A percentile compares a stretch with the other conserved stretches of the same genome.
These are phyloP conservation scores for Drosophila ochracea DNA, from an alignment of 2,888 invertebrate genomes.

Conservation along the genomic window DNA sequence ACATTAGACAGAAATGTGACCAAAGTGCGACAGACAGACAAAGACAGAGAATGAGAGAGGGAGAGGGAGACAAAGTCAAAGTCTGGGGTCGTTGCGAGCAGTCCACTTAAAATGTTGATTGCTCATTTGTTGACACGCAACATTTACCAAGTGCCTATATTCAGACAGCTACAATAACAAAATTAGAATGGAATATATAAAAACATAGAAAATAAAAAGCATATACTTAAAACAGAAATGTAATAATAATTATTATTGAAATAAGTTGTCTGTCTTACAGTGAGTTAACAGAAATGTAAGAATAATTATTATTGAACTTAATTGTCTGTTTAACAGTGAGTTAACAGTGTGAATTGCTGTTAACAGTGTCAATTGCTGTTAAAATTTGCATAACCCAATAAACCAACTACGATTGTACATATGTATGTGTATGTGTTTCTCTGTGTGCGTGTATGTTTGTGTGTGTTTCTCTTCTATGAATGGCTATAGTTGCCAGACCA, in stretches of 20 bases:
- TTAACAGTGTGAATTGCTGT: background rate
- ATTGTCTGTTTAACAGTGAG: background rate
- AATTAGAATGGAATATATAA: conserved; percentile 15
- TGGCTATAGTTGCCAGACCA: conserved; percentile 50
- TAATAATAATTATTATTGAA: background rate
- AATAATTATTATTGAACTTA: background rate
- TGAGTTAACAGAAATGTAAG: background rate
- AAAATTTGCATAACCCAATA: conserved; percentile 56
- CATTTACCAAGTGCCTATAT: conserved; percentile 54
- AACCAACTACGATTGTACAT: conserved; percentile 13
- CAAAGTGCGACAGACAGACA: background rate
- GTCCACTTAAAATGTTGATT: conserved; percentile 63
- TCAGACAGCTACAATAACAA: conserved; percentile 28
- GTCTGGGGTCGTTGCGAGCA: conserved; percentile 26
- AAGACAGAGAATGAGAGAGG: background rate
- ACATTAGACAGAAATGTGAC: conserved; percentile 27
- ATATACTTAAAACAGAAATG: background rate
- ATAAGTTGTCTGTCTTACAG: background rate
- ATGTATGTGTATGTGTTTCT: background rate
- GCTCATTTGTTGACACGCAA: conserved; percentile 76
- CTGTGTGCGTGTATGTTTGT: background rate
- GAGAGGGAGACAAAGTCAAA: conserved; percentile 22
- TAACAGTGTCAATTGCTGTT: conserved; percentile 50
- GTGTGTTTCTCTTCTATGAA: conserved; percentile 28
- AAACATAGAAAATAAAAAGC: background rate